phyloP scores from a whole-genome alignment of 2,888 invertebrate genomes.

The Caenorhabditis drosophilae region DNA sequence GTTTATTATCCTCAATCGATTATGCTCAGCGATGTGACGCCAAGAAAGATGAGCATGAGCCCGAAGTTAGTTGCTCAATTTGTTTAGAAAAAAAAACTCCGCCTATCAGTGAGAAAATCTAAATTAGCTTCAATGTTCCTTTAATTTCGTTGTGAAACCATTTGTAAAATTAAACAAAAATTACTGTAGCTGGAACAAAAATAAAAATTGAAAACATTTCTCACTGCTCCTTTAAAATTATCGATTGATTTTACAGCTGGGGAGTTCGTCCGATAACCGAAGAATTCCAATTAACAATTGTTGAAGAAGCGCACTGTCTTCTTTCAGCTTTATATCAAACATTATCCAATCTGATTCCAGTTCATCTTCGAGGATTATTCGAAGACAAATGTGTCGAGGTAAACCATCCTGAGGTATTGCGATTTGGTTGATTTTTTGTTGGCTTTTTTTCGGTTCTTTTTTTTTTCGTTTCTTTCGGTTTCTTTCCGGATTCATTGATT shows the following conservation, averaged over 20 bases:
- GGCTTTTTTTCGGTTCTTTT: neutral
- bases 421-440: constrained; percentile 3
- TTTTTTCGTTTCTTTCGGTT: neutral
- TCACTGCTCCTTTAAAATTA: neutral
- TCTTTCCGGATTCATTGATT: neutral
- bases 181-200: neutral
- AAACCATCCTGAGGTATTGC: constrained; percentile 37
- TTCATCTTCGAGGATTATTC: constrained; percentile 58
- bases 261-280: constrained; percentile 63
- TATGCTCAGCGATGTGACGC: constrained; percentile 86
- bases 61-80: constrained; percentile 61
- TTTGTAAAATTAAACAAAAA: too few relatives aligned
- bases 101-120: neutral
- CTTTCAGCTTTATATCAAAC: constrained; percentile 62
- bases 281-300: constrained; percentile 60
- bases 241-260: constrained; percentile 64
- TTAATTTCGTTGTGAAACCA: too few relatives aligned
- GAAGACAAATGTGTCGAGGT: constrained; percentile 61
- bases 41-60: constrained; percentile 75
- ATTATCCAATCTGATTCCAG: constrained; percentile 61
- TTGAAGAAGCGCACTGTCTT: constrained; percentile 65
- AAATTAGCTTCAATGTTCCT: too few relatives aligned
- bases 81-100: neutral
- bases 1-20: constrained; percentile 76
- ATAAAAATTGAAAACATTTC: neutral